Evolutionary conservation across 1,140 invertebrate genomes (phyloP).

Genomic region (Globodera ellingtonae): DNA sequence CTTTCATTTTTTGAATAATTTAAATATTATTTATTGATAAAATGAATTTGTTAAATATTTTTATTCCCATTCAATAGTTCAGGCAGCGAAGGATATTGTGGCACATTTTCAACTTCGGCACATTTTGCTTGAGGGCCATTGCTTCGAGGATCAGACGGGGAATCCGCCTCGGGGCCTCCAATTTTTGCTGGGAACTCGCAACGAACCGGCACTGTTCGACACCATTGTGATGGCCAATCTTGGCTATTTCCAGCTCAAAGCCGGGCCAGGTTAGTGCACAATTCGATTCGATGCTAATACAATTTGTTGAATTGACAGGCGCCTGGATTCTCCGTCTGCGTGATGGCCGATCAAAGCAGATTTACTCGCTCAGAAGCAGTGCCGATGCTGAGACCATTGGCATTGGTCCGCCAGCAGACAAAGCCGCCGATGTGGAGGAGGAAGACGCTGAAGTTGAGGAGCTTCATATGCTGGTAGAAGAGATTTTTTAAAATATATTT

Average conservation of each 20-base stretch:
- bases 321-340: constrained; percentile 83
- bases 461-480: constrained; percentile 15
- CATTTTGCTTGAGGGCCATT: constrained; percentile 85
- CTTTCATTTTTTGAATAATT: too few species aligned
- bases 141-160: constrained; percentile 86
- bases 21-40: constrained; percentile 1
- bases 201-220: constrained; percentile 79
- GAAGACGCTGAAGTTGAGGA: constrained; percentile 9
- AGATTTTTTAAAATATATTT: not conserved
- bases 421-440: not conserved
- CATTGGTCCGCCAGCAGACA: constrained; percentile 38
- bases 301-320: constrained; percentile 87
- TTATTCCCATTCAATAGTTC: constrained; percentile 56
- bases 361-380: constrained; percentile 75
- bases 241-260: constrained; percentile 48
- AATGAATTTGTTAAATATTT: constrained; percentile 3
- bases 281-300: constrained; percentile 71
- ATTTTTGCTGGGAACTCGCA: constrained; percentile 85
- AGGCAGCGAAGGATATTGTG: constrained; percentile 66
- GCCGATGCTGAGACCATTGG: constrained; percentile 54
- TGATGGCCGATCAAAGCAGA: constrained; percentile 87
- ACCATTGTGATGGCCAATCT: constrained; percentile 99
- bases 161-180: constrained; percentile 94
- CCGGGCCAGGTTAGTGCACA: constrained; percentile 31
- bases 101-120: constrained; percentile 90